These are phyloP conservation scores for Syritta pipiens DNA, from an alignment of 2,888 invertebrate genomes.

Conservation along the genomic window DNA sequence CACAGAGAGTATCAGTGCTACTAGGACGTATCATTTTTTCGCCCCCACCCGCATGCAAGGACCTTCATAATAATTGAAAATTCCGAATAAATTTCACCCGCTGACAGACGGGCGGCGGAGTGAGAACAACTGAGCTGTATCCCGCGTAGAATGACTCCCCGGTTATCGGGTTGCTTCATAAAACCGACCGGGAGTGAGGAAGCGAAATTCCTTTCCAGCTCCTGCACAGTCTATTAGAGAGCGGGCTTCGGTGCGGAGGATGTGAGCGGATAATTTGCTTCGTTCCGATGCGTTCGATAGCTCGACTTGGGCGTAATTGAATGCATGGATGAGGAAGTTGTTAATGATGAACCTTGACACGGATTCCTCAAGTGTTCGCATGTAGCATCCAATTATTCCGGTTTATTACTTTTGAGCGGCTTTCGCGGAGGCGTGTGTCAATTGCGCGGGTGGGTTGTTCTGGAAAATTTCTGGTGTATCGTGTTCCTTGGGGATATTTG, in stretches of 20 bases:
- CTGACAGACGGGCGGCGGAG: no score
- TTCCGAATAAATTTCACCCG: conserved; percentile 10
- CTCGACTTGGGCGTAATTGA: neutral
- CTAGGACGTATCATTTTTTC: no score
- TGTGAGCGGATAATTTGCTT: neutral
- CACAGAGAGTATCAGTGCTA: neutral
- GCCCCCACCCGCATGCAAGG: no score
- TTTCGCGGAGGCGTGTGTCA: neutral
- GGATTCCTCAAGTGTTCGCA: neutral
- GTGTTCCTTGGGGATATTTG: no score
- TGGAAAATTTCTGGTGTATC: no score
- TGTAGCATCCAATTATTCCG: neutral
- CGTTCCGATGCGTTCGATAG: neutral
- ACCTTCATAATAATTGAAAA: conserved; percentile 3
- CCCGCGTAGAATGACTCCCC: neutral
- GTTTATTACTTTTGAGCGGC: conserved; percentile 1
- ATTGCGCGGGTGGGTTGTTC: no score
- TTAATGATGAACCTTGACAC: neutral
- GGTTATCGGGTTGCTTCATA: neutral
- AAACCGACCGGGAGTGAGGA: neutral
- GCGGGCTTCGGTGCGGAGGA: neutral
- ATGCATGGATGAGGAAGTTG: neutral
- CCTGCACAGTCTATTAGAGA: no score
- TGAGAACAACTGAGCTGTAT: no score
- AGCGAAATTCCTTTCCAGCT: conserved; percentile 3